Evolutionary conservation across 2,797 vertebrate genomes (phyloP).

Genomic region (Micromesistius poutassou): DNA sequence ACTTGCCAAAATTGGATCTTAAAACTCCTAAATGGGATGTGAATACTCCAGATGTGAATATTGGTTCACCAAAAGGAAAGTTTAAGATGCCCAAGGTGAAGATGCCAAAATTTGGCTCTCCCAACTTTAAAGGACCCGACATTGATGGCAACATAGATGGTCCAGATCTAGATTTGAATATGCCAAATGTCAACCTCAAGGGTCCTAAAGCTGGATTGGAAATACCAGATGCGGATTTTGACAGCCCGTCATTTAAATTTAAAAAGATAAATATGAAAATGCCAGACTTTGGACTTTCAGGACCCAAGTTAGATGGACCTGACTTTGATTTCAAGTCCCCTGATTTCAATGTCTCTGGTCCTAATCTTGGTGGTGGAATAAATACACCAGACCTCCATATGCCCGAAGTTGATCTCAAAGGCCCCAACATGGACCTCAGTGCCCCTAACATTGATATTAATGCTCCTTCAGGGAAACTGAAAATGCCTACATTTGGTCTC

Average conservation of each 20-base stretch:
- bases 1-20: slow-evolving; percentile 26
- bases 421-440: slow-evolving; percentile 11
- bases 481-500: neutral
- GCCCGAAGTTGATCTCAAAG: slow-evolving; percentile 30
- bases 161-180: slow-evolving; percentile 41
- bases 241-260: neutral
- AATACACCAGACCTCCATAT: slow-evolving; percentile 45
- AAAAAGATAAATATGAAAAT: neutral
- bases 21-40: slow-evolving; percentile 48
- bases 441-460: neutral
- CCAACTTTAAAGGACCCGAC: slow-evolving; percentile 46
- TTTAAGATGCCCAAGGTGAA: slow-evolving; percentile 53
- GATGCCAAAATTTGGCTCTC: slow-evolving; percentile 32
- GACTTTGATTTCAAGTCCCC: neutral
- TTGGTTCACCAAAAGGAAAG: slow-evolving; percentile 43
- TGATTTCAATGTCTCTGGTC: slow-evolving; percentile 38
- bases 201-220: neutral
- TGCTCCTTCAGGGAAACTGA: neutral
- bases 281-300: neutral
- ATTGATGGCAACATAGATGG: slow-evolving; percentile 43
- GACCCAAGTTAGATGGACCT: neutral
- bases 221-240: neutral
- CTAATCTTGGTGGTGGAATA: slow-evolving; percentile 42
- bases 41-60: slow-evolving; percentile 44
- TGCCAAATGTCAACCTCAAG: slow-evolving; percentile 7